Evolutionary conservation across 2,888 invertebrate genomes (phyloP), one percentile per base, ranked within the genome.

Genomic region (Schrankia costaestrigalis): DNA sequence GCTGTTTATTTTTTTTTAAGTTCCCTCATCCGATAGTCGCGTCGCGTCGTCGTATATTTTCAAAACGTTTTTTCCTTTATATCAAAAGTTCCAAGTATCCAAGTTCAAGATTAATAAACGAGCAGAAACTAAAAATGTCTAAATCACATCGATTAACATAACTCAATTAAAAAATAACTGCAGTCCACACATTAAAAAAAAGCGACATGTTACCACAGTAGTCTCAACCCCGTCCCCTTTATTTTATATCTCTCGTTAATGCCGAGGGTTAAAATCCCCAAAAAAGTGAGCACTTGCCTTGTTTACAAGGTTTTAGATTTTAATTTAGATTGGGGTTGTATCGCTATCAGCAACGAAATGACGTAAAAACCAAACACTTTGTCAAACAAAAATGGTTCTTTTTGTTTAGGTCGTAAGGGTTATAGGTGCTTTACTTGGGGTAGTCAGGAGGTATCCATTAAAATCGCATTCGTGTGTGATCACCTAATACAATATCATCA

Each of bases 231-330:
- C 32, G 37, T 28, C 46, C 79, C 80, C 73, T 77, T 66, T 62
- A 61, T 53, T 71, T 69, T 74, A 78, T 76, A 79, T 76, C 74
- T 76, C 83, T 77, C 82, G 86, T 83, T 87, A 86, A 87, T 86
- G 77, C 85, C 64, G 83, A 82, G 87, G 87, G 87, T 84, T 84
- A 78, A 85, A 86, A 86, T 87, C 88, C 83, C 87, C 86, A 86
- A 88, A 89, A 89, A 89, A 89, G 88, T 88, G 89, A 89, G 87
- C 89, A 88, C 89, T 89, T 87, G 88, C 80, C 88, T 89, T 89
- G 89, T 89, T 89, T 89, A 89, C 89, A 89, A 88, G 88, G 89
- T 86, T 89, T 89, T 88, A 89, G 89, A 89, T 89, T 89, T 89
- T 89, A 89, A 89, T 89, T 89, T 89, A 89, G 89, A 89, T 89